Conservation (phyloP, 2,113 vertebrate species). For the Rhinogobius similis region DNA sequence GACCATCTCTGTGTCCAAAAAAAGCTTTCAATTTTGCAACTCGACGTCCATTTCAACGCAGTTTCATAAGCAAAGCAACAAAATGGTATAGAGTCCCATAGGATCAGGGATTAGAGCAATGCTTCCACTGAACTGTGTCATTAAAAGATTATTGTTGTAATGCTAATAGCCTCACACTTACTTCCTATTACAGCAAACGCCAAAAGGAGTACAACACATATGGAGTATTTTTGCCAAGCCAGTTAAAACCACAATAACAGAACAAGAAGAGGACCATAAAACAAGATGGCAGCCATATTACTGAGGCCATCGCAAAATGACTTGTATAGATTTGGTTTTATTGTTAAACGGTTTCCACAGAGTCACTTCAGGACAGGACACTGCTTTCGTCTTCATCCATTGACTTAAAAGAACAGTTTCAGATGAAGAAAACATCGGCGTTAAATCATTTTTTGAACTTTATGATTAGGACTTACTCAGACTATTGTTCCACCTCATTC, state of each 20-base stretch:
- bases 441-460: slow-evolving; percentile 4
- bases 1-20: no score
- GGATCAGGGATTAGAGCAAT: neutral
- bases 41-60: neutral
- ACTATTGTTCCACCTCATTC: neutral
- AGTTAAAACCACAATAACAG: neutral
- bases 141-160: neutral
- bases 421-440: neutral
- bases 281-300: neutral
- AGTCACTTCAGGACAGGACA: neutral
- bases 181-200: neutral
- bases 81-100: neutral
- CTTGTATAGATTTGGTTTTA: neutral
- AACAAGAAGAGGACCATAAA: neutral
- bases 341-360: neutral
- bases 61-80: neutral
- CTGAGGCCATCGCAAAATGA: no score
- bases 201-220: no score
- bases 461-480: neutral
- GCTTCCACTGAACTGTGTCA: neutral
- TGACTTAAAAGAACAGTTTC: neutral
- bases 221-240: neutral
- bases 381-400: neutral
- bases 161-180: neutral
- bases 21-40: neutral